Base-by-base conservation (phyloP, 2,797 vertebrate genomes). In the Lindbergichthys nudifrons region DNA sequence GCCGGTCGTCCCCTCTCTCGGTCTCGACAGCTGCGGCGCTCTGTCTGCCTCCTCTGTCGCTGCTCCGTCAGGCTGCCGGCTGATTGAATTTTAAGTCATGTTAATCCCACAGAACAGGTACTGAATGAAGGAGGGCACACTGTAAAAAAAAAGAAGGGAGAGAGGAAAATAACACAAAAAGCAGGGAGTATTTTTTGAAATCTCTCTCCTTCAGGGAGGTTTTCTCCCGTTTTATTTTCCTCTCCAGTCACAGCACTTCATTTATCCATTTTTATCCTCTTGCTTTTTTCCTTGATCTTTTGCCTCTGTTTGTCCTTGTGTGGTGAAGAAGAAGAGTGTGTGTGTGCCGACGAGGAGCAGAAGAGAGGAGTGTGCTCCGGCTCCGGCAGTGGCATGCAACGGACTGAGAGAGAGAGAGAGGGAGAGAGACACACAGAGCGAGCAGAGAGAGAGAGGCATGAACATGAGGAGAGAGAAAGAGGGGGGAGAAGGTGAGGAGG, bases 1-100 rank as follows among this genome's bases (percentile, higher is more conserved):
- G 67, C 68, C 63, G 73, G 59, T 73, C 63, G 75, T 83, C 80
- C 87, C 79, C 79, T 88, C 81, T 16, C 88, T 85, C 59, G 77
- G 77, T 89, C 89, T 90, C 80, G 84, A 90, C 91, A 93, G 90
- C 91, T 92, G 92, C 90, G 88, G 85, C 80, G 67, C 83, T 87
- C 85, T 79, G 87, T 85, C 82, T 87, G 81, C 87, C 77, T 77
- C 61, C 80, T 88, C 77, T 89, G 82, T 92, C 85, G 81, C 81
- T 90, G 80, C 81, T 86, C 79, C 64, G 79, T 90, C 89, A 86
- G 87, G 79, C 89, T 87, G 88, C 75, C 68, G 87, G 85, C 90
- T 93, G 92, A 92, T 94, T 92, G 92, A 92, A 92, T 91, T 91
- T 92, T 92, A 93, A 93, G 90, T 93, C 92, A 87, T 92, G 90